Evolutionary conservation across 2,113 vertebrate genomes (phyloP).

Genomic region (Helogale parvula): DNA sequence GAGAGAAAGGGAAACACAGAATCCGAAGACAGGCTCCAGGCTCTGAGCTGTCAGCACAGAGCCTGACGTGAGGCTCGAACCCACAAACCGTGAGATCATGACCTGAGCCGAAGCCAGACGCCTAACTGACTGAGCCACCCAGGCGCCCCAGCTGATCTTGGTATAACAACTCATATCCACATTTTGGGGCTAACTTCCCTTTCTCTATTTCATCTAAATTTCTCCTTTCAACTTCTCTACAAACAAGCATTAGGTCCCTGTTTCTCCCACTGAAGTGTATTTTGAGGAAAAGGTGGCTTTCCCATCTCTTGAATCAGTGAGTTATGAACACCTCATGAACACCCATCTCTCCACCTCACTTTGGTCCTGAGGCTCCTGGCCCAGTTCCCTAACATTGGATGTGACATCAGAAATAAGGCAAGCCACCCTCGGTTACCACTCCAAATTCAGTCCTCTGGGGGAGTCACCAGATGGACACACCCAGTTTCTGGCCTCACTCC

Average conservation of each 20-base stretch:
- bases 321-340: not conserved
- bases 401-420: not conserved
- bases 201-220: not conserved
- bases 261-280: not conserved
- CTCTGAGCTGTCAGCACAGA: no score
- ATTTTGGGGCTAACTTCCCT: not conserved
- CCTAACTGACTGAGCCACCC: no score
- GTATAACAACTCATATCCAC: not conserved
- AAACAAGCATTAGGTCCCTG: not conserved
- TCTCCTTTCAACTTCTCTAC: not conserved
- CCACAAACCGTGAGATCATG: no score
- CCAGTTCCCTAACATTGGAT: not conserved
- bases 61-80: no score
- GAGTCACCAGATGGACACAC: not conserved
- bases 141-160: not conserved
- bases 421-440: not conserved
- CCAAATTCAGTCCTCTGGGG: not conserved
- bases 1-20: no score
- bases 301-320: not conserved
- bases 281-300: not conserved
- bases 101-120: no score
- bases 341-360: not conserved
- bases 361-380: not conserved
- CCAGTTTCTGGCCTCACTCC: not conserved
- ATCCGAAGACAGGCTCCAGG: no score